Conservation (phyloP, 2,888 invertebrate genomes). For the Drosophila austrosaltans region DNA sequence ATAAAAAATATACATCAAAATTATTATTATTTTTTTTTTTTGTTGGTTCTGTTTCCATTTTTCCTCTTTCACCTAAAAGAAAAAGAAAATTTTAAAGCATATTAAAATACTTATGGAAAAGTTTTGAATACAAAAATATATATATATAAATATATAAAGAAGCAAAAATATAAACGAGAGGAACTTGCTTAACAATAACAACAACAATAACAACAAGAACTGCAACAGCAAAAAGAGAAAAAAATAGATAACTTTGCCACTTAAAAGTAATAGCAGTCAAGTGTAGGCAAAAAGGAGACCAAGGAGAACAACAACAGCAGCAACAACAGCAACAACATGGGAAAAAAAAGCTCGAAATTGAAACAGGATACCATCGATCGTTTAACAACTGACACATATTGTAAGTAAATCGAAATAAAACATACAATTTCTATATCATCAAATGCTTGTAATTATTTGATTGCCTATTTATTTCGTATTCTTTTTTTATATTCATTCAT, state of each 20-base stretch:
- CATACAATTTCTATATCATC: slow-evolving; percentile 7
- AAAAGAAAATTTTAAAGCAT: slow-evolving; percentile 58
- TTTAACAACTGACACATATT: slow-evolving; percentile 95
- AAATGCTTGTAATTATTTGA: slow-evolving; percentile 34
- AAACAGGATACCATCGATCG: slow-evolving; percentile 97
- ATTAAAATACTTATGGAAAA: slow-evolving; percentile 73
- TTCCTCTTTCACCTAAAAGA: slow-evolving; percentile 7
- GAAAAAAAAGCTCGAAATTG: slow-evolving; percentile 97
- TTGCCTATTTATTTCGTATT: slow-evolving; percentile 37
- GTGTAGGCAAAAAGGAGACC: slow-evolving; percentile 37
- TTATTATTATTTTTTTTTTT: not conserved
- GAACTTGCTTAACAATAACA: slow-evolving; percentile 1
- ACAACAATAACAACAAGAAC: slow-evolving; percentile 33
- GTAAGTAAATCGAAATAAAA: slow-evolving; percentile 86
- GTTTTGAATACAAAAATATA: slow-evolving; percentile 42
- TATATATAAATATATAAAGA: slow-evolving; percentile 20
- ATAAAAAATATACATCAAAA: not conserved
- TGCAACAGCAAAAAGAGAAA: slow-evolving; percentile 44
- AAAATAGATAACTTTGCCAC: slow-evolving; percentile 53
- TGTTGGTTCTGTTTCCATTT: not conserved
- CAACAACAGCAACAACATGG: slow-evolving; percentile 87
- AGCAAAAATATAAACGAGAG: slow-evolving; percentile 17
- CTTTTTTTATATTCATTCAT: slow-evolving; percentile 25
- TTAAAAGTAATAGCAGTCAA: slow-evolving; percentile 69
- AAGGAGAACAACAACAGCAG: slow-evolving; percentile 20